A percentile compares a stretch with the other conserved stretches of the same genome.
These are phyloP conservation scores for Menidia beryllina DNA, from an alignment of 2,113 vertebrate species.

Conservation along the genomic window DNA sequence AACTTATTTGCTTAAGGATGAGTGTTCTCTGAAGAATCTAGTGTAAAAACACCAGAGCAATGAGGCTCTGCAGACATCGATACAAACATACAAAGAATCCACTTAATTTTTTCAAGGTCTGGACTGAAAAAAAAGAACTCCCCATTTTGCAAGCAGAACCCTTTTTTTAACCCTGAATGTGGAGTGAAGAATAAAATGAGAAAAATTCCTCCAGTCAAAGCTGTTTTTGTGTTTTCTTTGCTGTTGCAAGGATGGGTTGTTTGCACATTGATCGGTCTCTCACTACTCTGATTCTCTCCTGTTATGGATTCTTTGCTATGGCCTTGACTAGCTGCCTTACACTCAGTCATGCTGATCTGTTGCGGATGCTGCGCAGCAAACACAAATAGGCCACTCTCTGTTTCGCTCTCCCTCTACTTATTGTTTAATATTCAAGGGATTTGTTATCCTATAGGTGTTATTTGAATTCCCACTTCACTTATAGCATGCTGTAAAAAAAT, in stretches of 20 bases:
- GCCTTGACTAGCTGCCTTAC: constrained; percentile 59
- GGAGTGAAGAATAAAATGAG: constrained; percentile 11
- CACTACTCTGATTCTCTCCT: constrained; percentile 44
- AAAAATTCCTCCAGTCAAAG: constrained; percentile 19
- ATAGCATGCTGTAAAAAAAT: neutral
- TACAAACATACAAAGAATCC: constrained; percentile 2
- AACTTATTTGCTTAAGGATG: neutral
- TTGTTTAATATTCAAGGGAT: constrained; percentile 39
- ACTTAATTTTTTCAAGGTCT: constrained; percentile 18
- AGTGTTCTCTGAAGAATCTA: too few species aligned
- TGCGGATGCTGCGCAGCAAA: constrained; percentile 38
- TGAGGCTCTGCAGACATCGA: neutral
- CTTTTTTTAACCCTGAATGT: constrained; percentile 26
- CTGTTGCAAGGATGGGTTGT: constrained; percentile 36
- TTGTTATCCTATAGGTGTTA: constrained; percentile 4
- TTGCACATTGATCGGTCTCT: constrained; percentile 66
- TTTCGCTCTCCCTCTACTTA: constrained; percentile 13
- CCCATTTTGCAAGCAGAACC: neutral
- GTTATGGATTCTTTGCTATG: constrained; percentile 59
- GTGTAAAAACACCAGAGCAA: constrained; percentile 3
- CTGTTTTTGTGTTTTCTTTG: constrained; percentile 10
- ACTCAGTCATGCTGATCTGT: constrained; percentile 49
- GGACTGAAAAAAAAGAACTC: constrained; percentile 5
- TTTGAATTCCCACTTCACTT: constrained; percentile 12
- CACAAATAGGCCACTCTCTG: constrained; percentile 31